Evolutionary conservation across 2,113 vertebrate species (phyloP).

Genomic region (Heteronetta atricapilla): DNA sequence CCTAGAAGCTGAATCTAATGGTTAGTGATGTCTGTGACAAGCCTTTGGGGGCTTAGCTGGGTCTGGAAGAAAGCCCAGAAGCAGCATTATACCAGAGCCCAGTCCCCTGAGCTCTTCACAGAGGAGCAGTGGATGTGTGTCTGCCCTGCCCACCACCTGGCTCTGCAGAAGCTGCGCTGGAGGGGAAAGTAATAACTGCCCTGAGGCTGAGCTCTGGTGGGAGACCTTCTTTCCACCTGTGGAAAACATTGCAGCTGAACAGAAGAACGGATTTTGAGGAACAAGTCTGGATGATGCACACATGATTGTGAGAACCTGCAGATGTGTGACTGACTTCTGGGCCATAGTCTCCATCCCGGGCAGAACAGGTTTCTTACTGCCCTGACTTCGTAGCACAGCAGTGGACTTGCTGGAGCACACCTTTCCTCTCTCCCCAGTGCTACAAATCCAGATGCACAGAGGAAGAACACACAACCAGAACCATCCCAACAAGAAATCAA

Average conservation of each 20-base stretch:
- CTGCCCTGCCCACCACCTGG: fast-evolving
- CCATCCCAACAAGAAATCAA: not conserved
- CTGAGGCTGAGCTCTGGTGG: not conserved
- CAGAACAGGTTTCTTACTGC: not conserved
- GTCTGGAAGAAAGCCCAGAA: not conserved
- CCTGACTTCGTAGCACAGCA: not conserved
- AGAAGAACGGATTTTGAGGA: not conserved
- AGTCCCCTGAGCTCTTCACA: not conserved
- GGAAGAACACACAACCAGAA: not conserved
- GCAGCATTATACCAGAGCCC: fast-evolving
- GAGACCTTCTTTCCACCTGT: not conserved
- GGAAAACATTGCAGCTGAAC: not conserved
- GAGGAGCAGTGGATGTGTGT: fast-evolving
- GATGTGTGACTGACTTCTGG: no score
- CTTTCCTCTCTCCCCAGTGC: no score
- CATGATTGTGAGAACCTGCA: fast-evolving
- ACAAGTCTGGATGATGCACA: not conserved
- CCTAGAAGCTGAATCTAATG: not conserved
- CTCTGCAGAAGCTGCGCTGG: not conserved
- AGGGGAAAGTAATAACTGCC: not conserved
- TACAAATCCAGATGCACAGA: not conserved
- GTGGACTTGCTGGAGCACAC: not conserved
- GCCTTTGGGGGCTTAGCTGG: not conserved
- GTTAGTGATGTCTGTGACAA: not conserved
- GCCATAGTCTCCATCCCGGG: fast-evolving